Percentiles rank a stretch among this genome's conserved stretches.
These are phyloP conservation scores for Taeniopygia guttata DNA, from an alignment of 2,797 vertebrate species.

Conservation along the genomic window DNA sequence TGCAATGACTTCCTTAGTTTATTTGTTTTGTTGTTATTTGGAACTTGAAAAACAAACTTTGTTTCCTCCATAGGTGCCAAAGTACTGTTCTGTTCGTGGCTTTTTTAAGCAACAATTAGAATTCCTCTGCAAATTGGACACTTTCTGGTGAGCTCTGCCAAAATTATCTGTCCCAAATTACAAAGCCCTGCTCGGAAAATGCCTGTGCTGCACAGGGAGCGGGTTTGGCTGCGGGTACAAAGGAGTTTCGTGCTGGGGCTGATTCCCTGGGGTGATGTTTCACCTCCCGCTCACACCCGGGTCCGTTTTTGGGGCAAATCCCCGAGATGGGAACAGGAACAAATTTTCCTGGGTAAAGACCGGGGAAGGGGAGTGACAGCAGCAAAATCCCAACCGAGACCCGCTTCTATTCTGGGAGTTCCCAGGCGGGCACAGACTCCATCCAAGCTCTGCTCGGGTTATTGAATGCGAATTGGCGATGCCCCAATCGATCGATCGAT, in stretches of 20 bases:
- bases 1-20: neutral
- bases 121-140: neutral
- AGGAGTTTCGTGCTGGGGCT: neutral
- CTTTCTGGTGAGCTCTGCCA: neutral
- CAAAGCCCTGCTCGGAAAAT: rapidly evolving
- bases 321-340: neutral
- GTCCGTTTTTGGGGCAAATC: neutral
- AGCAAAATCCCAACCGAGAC: rapidly evolving
- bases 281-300: neutral
- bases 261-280: neutral
- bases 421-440: neutral
- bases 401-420: neutral
- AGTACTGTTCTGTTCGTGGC: no score
- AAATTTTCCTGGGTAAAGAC: neutral
- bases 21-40: neutral
- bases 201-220: rapidly evolving
- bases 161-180: neutral
- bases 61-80: neutral
- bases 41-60: neutral
- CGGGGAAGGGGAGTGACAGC: neutral
- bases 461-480: rapidly evolving
- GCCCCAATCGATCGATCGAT: no score
- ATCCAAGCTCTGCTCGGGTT: neutral
- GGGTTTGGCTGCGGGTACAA: rapidly evolving
- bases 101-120: neutral